Base-by-base conservation (phyloP, 1,140 invertebrate genomes). In the Panagrolaimus sp. region DNA sequence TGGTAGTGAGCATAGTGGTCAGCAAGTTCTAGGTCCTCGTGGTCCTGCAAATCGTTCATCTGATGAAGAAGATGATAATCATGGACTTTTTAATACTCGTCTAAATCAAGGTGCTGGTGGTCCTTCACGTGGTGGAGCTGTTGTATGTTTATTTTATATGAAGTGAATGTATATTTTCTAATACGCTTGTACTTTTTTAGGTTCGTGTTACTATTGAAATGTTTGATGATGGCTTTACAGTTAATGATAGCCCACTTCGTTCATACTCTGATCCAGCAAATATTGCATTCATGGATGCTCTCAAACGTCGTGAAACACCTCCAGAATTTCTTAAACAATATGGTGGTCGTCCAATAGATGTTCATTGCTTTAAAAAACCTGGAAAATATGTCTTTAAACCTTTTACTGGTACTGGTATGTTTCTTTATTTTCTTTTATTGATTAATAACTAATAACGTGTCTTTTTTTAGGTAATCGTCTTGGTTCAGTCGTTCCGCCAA, bases 331-430 rank as follows among this genome's bases (percentile, higher is more conserved):
- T 25, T 20, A 11, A 11, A 16, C n/a, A 57, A 27, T 57, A 57
- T 20, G 51, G 14, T 2, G 27, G 27, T 27, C 20, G 27, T 20
- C 14, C 51, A 9, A 57, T 57, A 20, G 51, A 57, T 16, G 51
- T 57, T 27, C 51, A 57, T 27, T 57, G 51, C 51, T 57, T 57
- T 16, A 57, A 57, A 27, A 57, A 57, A 27, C 51, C 51, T 13
- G 51, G 51, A 1, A 57, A 57, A 20, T 57, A 57, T 27, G 51
- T 57, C n/a, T 57, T 57, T 27, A 20, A 57, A 25, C 51, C 51
- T 27, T 57, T 57, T 27, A 25, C 51, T 27, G 51, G 51, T 5
- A 27, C 51, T n/a, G 51, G 51, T n/a, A n/a, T n/a, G n/a, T n/a
- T n/a, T n/a, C n/a, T n/a, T n/a, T n/a, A n/a, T n/a, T n/a, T n/a